Percentiles rank a stretch among this genome's conserved stretches.
Evolutionary conservation across 2,797 vertebrate genomes (phyloP).

Genomic region (Sparus aurata): DNA sequence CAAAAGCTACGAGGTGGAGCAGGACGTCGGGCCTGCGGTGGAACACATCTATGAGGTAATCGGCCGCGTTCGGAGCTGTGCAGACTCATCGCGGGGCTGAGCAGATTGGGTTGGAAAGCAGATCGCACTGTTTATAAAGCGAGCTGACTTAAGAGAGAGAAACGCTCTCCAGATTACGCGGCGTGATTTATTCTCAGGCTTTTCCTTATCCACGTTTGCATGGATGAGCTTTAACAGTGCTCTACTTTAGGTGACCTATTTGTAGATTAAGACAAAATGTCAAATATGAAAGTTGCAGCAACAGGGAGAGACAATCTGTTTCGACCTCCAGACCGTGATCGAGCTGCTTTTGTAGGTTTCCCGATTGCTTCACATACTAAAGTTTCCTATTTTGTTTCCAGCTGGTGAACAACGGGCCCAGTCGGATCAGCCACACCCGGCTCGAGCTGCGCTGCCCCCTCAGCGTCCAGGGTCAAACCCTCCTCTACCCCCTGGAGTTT

Average conservation of each 20-base stretch:
- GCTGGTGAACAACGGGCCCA: slow-evolving; percentile 94
- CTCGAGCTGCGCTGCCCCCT: slow-evolving; percentile 91
- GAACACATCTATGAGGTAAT: slow-evolving; percentile 94
- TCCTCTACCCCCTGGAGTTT: slow-evolving; percentile 90
- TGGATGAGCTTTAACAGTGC: slow-evolving; percentile 7
- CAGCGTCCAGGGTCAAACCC: slow-evolving; percentile 79
- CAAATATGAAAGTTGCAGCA: slow-evolving; percentile 24
- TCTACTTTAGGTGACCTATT: slow-evolving; percentile 15
- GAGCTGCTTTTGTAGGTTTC: slow-evolving; percentile 18
- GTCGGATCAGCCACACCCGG: slow-evolving; percentile 89
- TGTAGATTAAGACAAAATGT: slow-evolving; percentile 35
- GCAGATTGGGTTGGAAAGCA: slow-evolving; percentile 48
- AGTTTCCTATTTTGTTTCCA: slow-evolving; percentile 63
- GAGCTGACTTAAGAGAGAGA: slow-evolving; percentile 37
- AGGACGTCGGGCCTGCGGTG: slow-evolving; percentile 89
- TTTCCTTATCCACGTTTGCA: slow-evolving; percentile 14
- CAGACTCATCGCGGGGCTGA: slow-evolving; percentile 35
- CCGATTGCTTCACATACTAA: not conserved
- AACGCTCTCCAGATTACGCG: slow-evolving; percentile 29
- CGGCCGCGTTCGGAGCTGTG: slow-evolving; percentile 32
- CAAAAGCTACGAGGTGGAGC: slow-evolving; percentile 83
- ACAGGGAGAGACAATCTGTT: slow-evolving; percentile 14
- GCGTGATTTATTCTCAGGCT: slow-evolving; percentile 38
- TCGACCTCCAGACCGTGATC: not conserved
- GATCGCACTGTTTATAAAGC: slow-evolving; percentile 39